Evolutionary conservation across 2,888 invertebrate species (phyloP).

Genomic region (Harpalus rufipes): DNA sequence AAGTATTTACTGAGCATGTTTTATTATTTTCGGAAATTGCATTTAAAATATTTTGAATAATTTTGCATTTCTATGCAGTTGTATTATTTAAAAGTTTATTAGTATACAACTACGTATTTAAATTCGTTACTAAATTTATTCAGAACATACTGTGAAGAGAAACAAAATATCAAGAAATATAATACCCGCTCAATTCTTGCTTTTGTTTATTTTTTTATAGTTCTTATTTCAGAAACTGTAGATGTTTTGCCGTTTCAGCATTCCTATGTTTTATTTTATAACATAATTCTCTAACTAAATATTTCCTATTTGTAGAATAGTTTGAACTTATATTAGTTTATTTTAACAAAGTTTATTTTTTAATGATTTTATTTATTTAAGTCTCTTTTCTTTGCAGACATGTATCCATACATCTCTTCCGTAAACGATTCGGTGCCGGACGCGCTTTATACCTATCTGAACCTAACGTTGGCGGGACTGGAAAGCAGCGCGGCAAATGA

Average conservation of each 20-base stretch:
- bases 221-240: background rate
- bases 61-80: background rate
- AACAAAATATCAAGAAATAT: no score
- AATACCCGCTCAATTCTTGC: background rate
- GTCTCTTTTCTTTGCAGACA: background rate
- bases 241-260: background rate
- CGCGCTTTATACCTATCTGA: background rate
- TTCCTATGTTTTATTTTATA: background rate
- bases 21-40: background rate
- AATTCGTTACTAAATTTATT: background rate
- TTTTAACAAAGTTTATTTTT: no score
- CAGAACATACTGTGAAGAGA: no score
- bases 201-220: background rate
- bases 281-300: background rate
- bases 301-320: background rate
- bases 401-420: slow-evolving; percentile 5
- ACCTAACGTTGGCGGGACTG: background rate
- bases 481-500: background rate
- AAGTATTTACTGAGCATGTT: background rate
- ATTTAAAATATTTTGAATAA: slow-evolving; percentile 4
- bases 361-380: no score
- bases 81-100: background rate
- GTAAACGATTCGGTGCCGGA: slow-evolving; percentile 11
- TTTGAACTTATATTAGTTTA: no score
- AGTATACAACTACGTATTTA: background rate